Percentiles rank a stretch among this genome's conserved stretches.
Conservation (phyloP, 2,113 vertebrate genomes). For the Vulpes vulpes region DNA sequence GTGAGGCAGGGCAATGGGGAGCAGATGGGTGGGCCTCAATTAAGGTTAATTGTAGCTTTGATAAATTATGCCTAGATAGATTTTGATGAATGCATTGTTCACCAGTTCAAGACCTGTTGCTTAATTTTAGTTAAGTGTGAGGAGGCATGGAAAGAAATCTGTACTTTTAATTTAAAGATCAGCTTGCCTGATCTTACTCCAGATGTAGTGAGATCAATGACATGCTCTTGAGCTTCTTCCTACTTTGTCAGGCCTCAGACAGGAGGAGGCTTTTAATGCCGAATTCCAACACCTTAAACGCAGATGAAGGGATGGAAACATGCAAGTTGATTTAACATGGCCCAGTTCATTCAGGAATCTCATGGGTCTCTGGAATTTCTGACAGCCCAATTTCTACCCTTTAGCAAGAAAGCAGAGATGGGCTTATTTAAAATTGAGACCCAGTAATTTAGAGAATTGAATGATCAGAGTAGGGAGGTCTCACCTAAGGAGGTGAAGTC, state of each 20-base stretch:
- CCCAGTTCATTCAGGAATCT: not conserved
- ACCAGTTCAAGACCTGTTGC: not conserved
- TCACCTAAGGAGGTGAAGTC: not conserved
- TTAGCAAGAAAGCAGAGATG: not conserved
- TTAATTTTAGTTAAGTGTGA: not conserved
- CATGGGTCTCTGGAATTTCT: not conserved
- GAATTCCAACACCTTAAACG: not conserved
- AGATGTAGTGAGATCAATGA: not conserved
- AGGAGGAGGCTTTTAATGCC: not conserved
- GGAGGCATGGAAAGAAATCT: constrained; percentile 29
- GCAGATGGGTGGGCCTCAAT: not conserved
- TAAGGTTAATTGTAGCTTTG: constrained; percentile 61
- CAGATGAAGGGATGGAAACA: not conserved
- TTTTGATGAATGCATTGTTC: not conserved
- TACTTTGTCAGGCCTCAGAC: not conserved
- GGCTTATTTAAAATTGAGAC: not conserved
- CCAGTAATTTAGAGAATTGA: not conserved
- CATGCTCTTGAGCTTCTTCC: not conserved
- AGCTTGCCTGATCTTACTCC: not conserved
- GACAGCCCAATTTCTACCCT: not conserved
- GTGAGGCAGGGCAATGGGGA: not conserved
- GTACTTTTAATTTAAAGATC: constrained; percentile 27
- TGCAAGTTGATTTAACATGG: not conserved
- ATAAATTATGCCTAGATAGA: not conserved
- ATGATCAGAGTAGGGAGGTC: not conserved